A percentile compares a stretch with the other conserved stretches of the same genome.
phyloP scores from a whole-genome alignment of 1,140 invertebrate genomes.

The Antheraea pernyi region DNA sequence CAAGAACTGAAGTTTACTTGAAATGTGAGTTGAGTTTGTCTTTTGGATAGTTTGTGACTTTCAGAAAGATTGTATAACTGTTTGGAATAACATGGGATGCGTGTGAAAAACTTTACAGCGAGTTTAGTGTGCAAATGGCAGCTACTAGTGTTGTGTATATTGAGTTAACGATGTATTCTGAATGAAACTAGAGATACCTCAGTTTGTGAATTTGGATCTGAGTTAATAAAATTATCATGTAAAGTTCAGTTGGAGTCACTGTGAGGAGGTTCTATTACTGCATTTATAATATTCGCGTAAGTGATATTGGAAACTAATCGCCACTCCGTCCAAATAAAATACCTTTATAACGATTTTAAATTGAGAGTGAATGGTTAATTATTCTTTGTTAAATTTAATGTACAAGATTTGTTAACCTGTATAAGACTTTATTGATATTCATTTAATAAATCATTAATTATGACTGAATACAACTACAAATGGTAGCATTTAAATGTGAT shows the following conservation, averaged over 20 bases:
- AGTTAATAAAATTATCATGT: background rate
- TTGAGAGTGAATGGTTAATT: background rate
- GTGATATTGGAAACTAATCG: constrained; percentile 32
- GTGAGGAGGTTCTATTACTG: constrained; percentile 25
- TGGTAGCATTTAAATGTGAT: no score
- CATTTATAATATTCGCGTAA: constrained; percentile 49
- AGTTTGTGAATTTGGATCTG: background rate
- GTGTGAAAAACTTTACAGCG: background rate
- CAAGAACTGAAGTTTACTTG: no score
- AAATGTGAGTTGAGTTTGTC: no score
- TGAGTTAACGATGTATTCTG: background rate
- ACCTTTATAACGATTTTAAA: background rate
- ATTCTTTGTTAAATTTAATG: no score
- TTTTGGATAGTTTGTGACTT: background rate
- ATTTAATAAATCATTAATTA: no score
- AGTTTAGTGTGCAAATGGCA: background rate
- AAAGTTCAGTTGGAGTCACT: constrained; percentile 8
- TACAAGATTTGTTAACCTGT: no score
- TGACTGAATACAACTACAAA: no score
- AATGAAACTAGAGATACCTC: background rate
- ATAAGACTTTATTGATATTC: no score
- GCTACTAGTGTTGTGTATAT: background rate
- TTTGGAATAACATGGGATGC: background rate
- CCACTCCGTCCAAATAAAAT: constrained; percentile 40
- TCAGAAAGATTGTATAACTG: background rate